Conservation (phyloP, 2,888 invertebrate species). For the Dicranocentrus wangi region DNA sequence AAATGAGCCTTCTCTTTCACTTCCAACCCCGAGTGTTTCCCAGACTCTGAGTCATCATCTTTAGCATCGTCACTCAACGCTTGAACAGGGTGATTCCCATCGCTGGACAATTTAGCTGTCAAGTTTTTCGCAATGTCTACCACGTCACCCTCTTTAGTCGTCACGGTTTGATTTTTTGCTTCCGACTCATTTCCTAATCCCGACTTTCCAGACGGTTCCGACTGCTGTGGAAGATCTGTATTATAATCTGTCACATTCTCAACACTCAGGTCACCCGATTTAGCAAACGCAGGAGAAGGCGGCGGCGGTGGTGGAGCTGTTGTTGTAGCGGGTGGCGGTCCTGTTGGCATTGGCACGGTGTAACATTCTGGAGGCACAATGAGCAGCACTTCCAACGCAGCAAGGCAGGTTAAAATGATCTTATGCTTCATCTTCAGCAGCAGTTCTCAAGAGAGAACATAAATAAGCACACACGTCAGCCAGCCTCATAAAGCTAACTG, state of each 20-base stretch:
- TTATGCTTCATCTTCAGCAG: conserved; percentile 21
- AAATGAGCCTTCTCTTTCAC: too few species aligned
- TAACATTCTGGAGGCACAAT: not conserved
- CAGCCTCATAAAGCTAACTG: conserved; percentile 32
- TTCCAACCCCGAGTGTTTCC: too few species aligned
- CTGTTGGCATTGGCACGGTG: not conserved
- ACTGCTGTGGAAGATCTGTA: not conserved
- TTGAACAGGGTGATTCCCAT: conserved; percentile 3
- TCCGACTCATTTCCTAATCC: not conserved
- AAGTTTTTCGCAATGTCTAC: not conserved
- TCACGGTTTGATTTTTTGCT: not conserved
- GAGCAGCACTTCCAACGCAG: not conserved
- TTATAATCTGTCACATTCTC: conserved; percentile 1
- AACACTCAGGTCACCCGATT: not conserved
- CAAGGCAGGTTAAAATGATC: not conserved
- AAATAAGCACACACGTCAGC: conserved; percentile 29
- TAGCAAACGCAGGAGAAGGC: not conserved
- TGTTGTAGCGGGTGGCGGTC: not conserved
- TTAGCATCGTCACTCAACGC: not conserved
- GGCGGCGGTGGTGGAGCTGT: not conserved
- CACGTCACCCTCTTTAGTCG: not conserved
- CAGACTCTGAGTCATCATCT: conserved; percentile 6
- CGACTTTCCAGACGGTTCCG: not conserved
- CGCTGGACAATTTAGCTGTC: not conserved
- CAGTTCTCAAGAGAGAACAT: conserved; percentile 11